These are phyloP conservation scores for Corythucha ciliata DNA, from an alignment of 2,888 invertebrate species.

Conservation along the genomic window DNA sequence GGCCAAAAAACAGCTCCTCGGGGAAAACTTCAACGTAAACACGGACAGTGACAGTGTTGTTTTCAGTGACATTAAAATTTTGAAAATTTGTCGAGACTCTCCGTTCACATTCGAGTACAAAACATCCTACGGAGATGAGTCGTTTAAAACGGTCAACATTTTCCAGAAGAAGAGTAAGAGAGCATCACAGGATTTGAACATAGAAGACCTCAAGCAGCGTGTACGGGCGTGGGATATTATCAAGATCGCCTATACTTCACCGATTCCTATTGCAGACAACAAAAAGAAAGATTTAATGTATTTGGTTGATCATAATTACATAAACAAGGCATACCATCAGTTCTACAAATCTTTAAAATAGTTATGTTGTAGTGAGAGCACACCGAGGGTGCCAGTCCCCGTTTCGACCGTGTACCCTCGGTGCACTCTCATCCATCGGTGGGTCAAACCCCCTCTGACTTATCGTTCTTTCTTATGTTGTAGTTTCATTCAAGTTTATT, in stretches of 20 bases:
- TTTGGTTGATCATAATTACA: constrained; percentile 16
- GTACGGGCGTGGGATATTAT: constrained; percentile 5
- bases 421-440: too few relatives aligned
- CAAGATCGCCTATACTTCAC: constrained; percentile 11
- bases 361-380: too few relatives aligned
- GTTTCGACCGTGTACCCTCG: too few relatives aligned
- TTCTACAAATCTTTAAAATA: too few relatives aligned
- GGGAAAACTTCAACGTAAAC: constrained; percentile 3
- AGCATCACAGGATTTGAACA: constrained; percentile 11
- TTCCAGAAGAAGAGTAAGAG: constrained; percentile 9
- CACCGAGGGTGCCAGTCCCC: too few relatives aligned
- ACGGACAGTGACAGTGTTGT: neutral
- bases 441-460: too few relatives aligned
- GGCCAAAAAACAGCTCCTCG: neutral
- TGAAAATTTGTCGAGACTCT: constrained; percentile 2
- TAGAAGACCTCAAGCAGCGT: constrained; percentile 9
- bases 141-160: constrained; percentile 7
- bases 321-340: constrained; percentile 3
- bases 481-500: neutral
- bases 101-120: constrained; percentile 15
- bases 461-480: too few relatives aligned
- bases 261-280: constrained; percentile 13
- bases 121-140: constrained; percentile 12
- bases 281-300: constrained; percentile 13
- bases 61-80: constrained; percentile 1